Conservation (phyloP, 2,797 vertebrate species). For the Nyctibius grandis region DNA sequence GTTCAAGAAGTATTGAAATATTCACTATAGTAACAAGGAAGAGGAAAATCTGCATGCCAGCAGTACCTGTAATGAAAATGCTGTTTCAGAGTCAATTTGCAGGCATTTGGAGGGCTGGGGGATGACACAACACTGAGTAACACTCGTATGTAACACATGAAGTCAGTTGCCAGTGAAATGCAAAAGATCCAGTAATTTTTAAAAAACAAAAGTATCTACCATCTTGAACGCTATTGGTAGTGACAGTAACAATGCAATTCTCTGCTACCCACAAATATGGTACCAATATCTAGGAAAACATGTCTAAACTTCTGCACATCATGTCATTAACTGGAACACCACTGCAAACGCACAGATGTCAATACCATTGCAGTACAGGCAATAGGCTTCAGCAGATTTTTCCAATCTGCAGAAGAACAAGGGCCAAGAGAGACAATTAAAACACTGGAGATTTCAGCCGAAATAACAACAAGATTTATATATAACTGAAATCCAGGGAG, state of each 20-base stretch:
- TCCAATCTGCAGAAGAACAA: neutral
- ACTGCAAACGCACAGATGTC: neutral
- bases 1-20: slow-evolving; percentile 38
- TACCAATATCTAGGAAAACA: neutral
- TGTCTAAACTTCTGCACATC: neutral
- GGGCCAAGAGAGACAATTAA: neutral
- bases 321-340: neutral
- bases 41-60: slow-evolving; percentile 44
- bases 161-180: slow-evolving; percentile 24
- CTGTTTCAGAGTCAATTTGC: slow-evolving; percentile 18
- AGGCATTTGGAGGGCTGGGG: slow-evolving; percentile 16
- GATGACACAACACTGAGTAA: slow-evolving; percentile 47
- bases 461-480: neutral
- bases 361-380: neutral
- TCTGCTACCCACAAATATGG: neutral
- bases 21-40: slow-evolving; percentile 38
- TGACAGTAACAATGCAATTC: neutral
- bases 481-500: neutral
- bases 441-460: neutral
- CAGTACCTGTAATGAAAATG: slow-evolving; percentile 52
- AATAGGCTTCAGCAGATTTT: neutral
- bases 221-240: neutral
- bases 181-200: neutral
- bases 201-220: neutral
- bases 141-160: slow-evolving; percentile 33